phyloP scores from a whole-genome alignment of 1,140 invertebrate species.

The Drosophila mauritiana region DNA sequence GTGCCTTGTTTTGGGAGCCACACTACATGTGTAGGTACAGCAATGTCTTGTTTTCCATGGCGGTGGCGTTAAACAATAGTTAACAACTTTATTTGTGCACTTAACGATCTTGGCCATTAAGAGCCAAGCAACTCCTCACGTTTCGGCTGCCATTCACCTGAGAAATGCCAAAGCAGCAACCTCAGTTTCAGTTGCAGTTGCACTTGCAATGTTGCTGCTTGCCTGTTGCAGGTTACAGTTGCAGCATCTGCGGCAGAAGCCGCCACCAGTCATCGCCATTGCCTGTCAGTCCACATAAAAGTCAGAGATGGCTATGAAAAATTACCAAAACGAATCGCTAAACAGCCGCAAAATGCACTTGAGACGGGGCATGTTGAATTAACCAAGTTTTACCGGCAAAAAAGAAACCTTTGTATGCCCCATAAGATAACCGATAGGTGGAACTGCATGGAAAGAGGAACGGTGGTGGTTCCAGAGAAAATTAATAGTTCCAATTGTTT shows the following conservation, averaged over 20 bases:
- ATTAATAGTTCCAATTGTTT: not conserved
- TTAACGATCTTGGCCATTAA: conserved; percentile 48
- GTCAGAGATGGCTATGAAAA: conserved; percentile 62
- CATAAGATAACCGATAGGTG: conserved; percentile 4
- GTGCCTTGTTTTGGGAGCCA: conserved; percentile 27
- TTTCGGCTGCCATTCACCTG: conserved; percentile 48
- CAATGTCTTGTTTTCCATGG: conserved; percentile 38
- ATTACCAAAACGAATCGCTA: conserved; percentile 49
- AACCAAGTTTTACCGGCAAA: conserved; percentile 19
- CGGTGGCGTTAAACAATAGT: conserved; percentile 52
- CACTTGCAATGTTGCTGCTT: conserved; percentile 24
- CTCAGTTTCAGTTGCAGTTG: conserved; percentile 23
- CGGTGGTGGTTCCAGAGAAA: not conserved
- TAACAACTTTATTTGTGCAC: conserved; percentile 56
- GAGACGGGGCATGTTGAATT: conserved; percentile 44
- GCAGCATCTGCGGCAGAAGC: conserved; percentile 37
- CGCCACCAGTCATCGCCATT: conserved; percentile 38
- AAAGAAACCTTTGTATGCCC: conserved; percentile 19
- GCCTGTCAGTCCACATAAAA: conserved; percentile 68
- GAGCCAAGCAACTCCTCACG: conserved; percentile 34
- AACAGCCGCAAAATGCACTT: conserved; percentile 53
- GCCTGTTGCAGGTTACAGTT: conserved; percentile 1
- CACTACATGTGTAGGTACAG: conserved; percentile 44
- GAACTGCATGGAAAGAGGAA: conserved; percentile 12
- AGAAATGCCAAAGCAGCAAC: conserved; percentile 51